Evolutionary conservation across 2,797 vertebrate species (phyloP), one percentile per base, ranked within the genome.

Genomic region (Hyperoplus lanceolatus): DNA sequence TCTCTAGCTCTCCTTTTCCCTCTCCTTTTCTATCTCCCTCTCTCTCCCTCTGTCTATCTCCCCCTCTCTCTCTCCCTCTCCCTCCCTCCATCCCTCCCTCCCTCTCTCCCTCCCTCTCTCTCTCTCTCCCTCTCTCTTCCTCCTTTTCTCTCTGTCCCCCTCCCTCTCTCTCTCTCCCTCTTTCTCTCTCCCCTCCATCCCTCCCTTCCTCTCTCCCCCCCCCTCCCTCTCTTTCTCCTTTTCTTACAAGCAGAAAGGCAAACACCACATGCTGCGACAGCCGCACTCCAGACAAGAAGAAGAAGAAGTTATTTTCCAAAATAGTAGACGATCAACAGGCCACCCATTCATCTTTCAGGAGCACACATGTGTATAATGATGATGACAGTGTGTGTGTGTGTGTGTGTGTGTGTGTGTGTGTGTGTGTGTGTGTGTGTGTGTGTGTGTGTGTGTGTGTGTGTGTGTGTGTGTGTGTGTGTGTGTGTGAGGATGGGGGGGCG

Each of bases 211-310:
- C 41, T n/a, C 15, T 1, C 11, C 4, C 43, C 6, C 43, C 6
- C 43, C 21, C 21, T 21, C 29, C 29, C 29, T 29, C 29, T 29
- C 29, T 29, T 3, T 29, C 29, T 29, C 29, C 12, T 15, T 21
- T 45, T n/a, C 15, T 1, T 2, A 2, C 45, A 46, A 29, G 29
- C 29, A 29, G 29, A 29, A 29, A 29, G 29, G 4, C 8, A 8
- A 46, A 3, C 75, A 54, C 48, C 89, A 90, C 86, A 84, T 88
- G 88, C 72, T 68, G 5, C 82, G 41, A 87, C 91, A 90, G 89
- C 86, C 79, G 83, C 7, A 1, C 61, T 80, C 80, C 42, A 49
- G 80, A 84, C 90, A 70, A 80, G 51, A 42, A 21, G 10, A 56
- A 73, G 71, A 70, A 57, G 70, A 70, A 10, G 43, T 62, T 42